Evolutionary conservation across 2,113 vertebrate genomes (phyloP).

Genomic region (Cacatua alba): DNA sequence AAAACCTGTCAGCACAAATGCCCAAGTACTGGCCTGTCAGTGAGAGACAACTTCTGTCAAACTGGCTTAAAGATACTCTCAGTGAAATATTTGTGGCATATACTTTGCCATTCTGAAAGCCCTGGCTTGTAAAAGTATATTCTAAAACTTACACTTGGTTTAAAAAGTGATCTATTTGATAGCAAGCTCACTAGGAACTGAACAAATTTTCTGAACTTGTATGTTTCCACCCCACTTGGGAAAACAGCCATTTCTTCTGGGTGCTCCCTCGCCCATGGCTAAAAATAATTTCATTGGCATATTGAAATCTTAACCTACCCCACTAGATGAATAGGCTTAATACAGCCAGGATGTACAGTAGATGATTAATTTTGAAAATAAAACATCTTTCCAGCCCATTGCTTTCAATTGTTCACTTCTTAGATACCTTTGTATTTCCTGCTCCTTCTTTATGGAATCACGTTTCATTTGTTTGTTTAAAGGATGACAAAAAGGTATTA

Average conservation of each 20-base stretch:
- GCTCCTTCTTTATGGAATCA: background rate
- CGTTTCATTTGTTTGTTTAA: background rate
- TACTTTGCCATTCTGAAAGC: background rate
- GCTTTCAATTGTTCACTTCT: background rate
- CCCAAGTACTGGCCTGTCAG: background rate
- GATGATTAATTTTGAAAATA: background rate
- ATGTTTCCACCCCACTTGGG: background rate
- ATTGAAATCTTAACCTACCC: background rate
- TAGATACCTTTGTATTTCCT: background rate
- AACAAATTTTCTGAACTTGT: background rate
- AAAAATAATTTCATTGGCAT: conserved; percentile 11
- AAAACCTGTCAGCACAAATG: background rate
- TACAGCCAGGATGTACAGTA: background rate
- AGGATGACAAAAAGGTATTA: background rate
- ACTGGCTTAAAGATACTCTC: background rate
- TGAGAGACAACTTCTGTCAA: background rate
- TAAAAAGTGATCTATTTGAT: background rate
- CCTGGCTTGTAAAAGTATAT: background rate
- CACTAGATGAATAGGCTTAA: background rate
- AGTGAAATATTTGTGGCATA: background rate
- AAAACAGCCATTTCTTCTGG: conserved; percentile 6
- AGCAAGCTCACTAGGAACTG: background rate
- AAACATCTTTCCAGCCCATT: background rate
- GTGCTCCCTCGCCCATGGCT: background rate
- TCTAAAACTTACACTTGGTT: background rate